A percentile compares a stretch with the other conserved stretches of the same genome.
Conservation (phyloP, 2,797 vertebrate genomes). For the Lutjanus argentimaculatus region DNA sequence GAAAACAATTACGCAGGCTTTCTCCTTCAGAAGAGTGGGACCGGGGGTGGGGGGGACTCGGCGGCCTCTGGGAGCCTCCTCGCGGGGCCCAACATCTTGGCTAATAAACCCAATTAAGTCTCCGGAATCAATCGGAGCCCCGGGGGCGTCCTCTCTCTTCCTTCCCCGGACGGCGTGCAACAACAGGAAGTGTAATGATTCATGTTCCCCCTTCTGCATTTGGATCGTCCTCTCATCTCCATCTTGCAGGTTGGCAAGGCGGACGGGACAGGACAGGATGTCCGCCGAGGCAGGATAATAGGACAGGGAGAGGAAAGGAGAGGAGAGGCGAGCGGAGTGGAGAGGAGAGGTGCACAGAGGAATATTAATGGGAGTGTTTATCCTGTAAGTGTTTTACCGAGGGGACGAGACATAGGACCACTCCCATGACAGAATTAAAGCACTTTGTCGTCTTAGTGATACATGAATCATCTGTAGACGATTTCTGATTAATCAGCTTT, state of each 20-base stretch:
- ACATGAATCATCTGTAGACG: constrained; percentile 58
- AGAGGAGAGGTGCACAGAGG: constrained; percentile 75
- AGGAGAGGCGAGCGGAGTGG: constrained; percentile 62
- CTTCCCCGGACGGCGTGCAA: constrained; percentile 73
- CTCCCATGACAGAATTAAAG: constrained; percentile 67
- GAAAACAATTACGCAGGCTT: constrained; percentile 88
- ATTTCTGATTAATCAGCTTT: constrained; percentile 51
- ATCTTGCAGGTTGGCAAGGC: constrained; percentile 78
- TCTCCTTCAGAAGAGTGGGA: constrained; percentile 83
- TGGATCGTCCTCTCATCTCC: constrained; percentile 80
- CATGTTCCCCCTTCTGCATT: constrained; percentile 80
- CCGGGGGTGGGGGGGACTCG: constrained; percentile 53
- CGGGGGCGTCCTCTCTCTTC: constrained; percentile 80
- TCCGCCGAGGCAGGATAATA: constrained; percentile 80
- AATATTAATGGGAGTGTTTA: constrained; percentile 87
- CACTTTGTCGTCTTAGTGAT: constrained; percentile 64
- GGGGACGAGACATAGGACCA: constrained; percentile 71
- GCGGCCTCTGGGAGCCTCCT: constrained; percentile 81
- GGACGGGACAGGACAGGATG: constrained; percentile 80
- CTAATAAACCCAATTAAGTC: constrained; percentile 90
- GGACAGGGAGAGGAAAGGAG: constrained; percentile 79
- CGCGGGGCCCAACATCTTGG: constrained; percentile 83
- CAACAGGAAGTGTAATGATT: constrained; percentile 86
- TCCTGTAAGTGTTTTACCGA: constrained; percentile 78
- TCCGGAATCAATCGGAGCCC: constrained; percentile 85